Base-by-base conservation (phyloP, 2,888 invertebrate species). In the Corbicula japonica region DNA sequence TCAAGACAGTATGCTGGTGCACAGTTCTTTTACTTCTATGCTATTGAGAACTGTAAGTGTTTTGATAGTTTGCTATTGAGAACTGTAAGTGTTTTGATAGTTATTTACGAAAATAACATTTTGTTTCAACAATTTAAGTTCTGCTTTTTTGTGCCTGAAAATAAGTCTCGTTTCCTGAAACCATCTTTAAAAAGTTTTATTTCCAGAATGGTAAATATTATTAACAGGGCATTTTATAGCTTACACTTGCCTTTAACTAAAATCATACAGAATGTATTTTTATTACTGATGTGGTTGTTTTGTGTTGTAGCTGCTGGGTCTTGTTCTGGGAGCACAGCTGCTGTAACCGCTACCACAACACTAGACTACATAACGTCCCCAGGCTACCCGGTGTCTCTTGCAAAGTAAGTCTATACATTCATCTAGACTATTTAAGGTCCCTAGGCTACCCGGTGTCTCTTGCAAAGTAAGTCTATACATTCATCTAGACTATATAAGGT, bases 1-100 rank as follows among this genome's bases (percentile, higher is more conserved):
- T 58, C 44, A 18, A 54, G 71, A 23, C 77, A 77, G 30, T 77
- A 77, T 28, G 66, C 77, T n/a, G 77, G 77, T 0, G 77, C 66
- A 6, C 60, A 52, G 35, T n/a, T 72, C 32, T 28, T 60, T 12
- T 2, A 46, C 3, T 77, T 77, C 54, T 77, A 61, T 32, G 71
- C 58, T 26, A 30, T 65, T n/a, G 70, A 70, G 18, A 52, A 63
- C 3, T 44, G 75, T 75, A 60, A 41, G 66, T 52, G 10, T 0
- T 18, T 21, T 23, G 50, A 21, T 21, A 50, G 21, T n/a, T n/a
- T 32, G 71, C 58, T 26, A 30, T 65, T n/a, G 70, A 70, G 18
- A 52, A 63, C 3, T 44, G 75, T 75, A 60, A 41, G 66, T 52
- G 10, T 0, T 18, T 21, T 23, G 50, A 21, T 21, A 50, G 21